These are phyloP conservation scores for Adineta ricciae DNA, from an alignment of 2,888 invertebrate genomes.

Conservation along the genomic window DNA sequence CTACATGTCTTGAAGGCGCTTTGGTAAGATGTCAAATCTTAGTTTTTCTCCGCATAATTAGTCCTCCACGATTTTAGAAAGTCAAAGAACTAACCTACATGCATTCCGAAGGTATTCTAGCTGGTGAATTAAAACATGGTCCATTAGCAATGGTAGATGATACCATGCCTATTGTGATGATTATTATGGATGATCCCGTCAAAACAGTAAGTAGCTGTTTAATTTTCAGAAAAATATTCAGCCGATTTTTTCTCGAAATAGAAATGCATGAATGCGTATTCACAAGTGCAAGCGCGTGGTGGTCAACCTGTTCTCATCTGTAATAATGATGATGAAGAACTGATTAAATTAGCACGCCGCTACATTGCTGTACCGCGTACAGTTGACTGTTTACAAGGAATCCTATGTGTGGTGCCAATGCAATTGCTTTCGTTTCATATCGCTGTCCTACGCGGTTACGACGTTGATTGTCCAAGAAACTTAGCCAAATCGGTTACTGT, in stretches of 20 bases:
- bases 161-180: slow-evolving; percentile 96
- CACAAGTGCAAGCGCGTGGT: slow-evolving; percentile 65
- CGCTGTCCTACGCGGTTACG: slow-evolving; percentile 84
- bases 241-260: no score
- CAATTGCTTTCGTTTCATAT: slow-evolving; percentile 95
- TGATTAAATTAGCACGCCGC: slow-evolving; percentile 62
- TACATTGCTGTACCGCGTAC: slow-evolving; percentile 66
- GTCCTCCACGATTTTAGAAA: no score
- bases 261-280: slow-evolving; percentile 97
- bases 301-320: slow-evolving; percentile 88
- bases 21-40: slow-evolving; percentile 48
- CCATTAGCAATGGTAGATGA: slow-evolving; percentile 92
- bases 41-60: no score
- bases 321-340: slow-evolving; percentile 81
- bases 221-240: no score
- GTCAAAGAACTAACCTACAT: slow-evolving; percentile 98
- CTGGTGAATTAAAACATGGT: slow-evolving; percentile 96
- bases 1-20: slow-evolving; percentile 88
- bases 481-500: slow-evolving; percentile 97
- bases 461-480: slow-evolving; percentile 92
- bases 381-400: slow-evolving; percentile 84
- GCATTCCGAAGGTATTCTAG: slow-evolving; percentile 84
- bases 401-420: slow-evolving; percentile 94
- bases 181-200: slow-evolving; percentile 87
- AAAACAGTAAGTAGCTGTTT: slow-evolving; percentile 24